These are phyloP conservation scores for Orchesella cincta DNA, from an alignment of 1,140 invertebrate species.

Conservation along the genomic window DNA sequence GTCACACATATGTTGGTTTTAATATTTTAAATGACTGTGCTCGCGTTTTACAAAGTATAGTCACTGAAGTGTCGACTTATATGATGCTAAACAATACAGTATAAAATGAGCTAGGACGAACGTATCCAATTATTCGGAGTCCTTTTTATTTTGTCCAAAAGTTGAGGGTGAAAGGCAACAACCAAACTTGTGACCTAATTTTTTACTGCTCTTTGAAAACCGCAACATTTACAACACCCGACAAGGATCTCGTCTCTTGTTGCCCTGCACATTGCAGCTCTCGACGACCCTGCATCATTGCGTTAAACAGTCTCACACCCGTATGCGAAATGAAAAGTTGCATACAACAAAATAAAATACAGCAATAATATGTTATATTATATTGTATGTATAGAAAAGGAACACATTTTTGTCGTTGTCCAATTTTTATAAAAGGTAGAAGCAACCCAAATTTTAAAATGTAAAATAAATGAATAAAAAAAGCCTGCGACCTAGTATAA, in stretches of 20 bases:
- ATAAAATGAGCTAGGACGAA: not conserved
- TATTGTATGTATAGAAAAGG: not conserved
- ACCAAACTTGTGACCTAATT: slow-evolving; percentile 19
- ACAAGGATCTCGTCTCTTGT: not conserved
- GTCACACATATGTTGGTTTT: not conserved
- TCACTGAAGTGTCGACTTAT: too few relatives aligned
- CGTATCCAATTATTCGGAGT: not conserved
- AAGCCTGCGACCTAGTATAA: not conserved
- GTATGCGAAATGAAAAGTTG: not conserved
- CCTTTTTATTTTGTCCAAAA: not conserved
- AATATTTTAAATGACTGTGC: too few relatives aligned
- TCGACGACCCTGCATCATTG: too few relatives aligned
- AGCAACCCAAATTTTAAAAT: slow-evolving; percentile 6
- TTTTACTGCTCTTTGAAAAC: slow-evolving; percentile 1
- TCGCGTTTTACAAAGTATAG: too few relatives aligned
- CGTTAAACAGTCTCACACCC: not conserved
- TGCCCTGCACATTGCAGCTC: too few relatives aligned
- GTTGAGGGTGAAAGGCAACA: slow-evolving; percentile 2
- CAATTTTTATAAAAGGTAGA: slow-evolving; percentile 5
- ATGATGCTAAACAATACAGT: too few relatives aligned
- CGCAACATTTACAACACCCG: slow-evolving; percentile 1
- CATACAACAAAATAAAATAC: slow-evolving; percentile 11
- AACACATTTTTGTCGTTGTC: slow-evolving; percentile 4
- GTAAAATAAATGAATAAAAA: slow-evolving; percentile 14
- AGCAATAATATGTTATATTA: not conserved